Evolutionary conservation across 2,113 vertebrate species (phyloP), one percentile per base, ranked within the genome.

Genomic region (human (Homo sapiens)): DNA sequence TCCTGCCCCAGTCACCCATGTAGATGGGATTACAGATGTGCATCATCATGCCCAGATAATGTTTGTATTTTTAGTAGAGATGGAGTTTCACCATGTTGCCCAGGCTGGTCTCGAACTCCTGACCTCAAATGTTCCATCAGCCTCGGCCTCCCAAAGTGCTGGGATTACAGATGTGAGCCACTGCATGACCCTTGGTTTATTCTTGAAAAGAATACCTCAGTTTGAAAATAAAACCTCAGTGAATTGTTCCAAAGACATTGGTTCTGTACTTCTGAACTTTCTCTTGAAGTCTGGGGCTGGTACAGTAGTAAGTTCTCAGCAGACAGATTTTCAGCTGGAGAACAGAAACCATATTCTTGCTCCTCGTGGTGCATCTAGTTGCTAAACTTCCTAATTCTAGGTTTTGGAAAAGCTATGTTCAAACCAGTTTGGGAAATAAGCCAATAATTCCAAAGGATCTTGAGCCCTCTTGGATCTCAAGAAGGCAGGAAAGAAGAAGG

Each of bases 221-320:
- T 84, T 85, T 96, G 35, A 79, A 94, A 91, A 73, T 57, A 86
- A 92, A 87, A 68, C 35, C 40, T n/a, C 61, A 59, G 27, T 27
- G 35, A 79, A 76, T 70, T 90, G 48, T 40, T 85, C 30, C 72
- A 72, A 61, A 61, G 85, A 87, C 59, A 55, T 8, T 59, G 68
- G 35, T 57, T 91, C 79, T 87, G 52, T 40, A 38, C 20, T 35
- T 40, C 1, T 50, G 32, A 92, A 61, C 22, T 50, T 94, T 61
- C 83, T 59, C 89, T 48, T 73, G 64, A 92, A 70, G 22, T 78
- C 43, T 32, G 81, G 18, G 32, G 5, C 22, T 52, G 6, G 93
- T 73, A 12, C 0, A 40, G 88, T 7, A 90, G 20, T 38, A 35
- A 30, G 6, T 57, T 87, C 52, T 55, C 57, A 66, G 45, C 5